A percentile compares a stretch with the other conserved stretches of the same genome.
phyloP scores from a whole-genome alignment of 2,888 invertebrate species.

The Orchestes rusci region DNA sequence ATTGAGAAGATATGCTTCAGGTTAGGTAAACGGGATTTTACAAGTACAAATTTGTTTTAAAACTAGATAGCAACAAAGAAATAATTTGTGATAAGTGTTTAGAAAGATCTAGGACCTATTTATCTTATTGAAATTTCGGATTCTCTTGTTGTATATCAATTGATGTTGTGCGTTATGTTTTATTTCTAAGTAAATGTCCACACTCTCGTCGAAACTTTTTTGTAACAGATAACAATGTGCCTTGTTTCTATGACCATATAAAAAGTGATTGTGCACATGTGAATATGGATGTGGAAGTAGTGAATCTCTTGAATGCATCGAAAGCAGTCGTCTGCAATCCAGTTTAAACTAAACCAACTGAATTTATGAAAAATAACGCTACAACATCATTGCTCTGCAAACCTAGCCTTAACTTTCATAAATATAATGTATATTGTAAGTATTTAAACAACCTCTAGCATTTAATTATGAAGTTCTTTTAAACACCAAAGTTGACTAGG shows the following conservation, averaged over 20 bases:
- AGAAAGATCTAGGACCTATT: constrained; percentile 24
- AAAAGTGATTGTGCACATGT: no score
- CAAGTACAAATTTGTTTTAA: constrained; percentile 34
- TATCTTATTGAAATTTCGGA: constrained; percentile 23
- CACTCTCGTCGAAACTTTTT: no score
- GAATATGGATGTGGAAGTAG: no score
- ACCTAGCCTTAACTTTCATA: constrained; percentile 19
- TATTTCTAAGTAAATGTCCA: no score
- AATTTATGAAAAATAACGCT: constrained; percentile 14
- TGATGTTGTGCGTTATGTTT: constrained; percentile 7
- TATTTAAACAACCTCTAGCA: constrained; percentile 14
- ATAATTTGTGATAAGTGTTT: constrained; percentile 33
- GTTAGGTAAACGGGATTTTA: constrained; percentile 28
- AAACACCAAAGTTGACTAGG: constrained; percentile 15
- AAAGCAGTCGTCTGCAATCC: no score
- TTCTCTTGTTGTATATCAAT: constrained; percentile 23
- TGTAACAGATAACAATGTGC: no score
- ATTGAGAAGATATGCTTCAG: constrained; percentile 20
- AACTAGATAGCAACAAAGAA: constrained; percentile 27
- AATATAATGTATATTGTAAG: constrained; percentile 22
- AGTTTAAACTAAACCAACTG: no score
- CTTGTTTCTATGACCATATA: no score
- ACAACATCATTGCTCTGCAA: constrained; percentile 32
- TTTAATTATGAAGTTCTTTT: constrained; percentile 21
- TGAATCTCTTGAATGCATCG: constrained; percentile 1